phyloP scores from a whole-genome alignment of 30 jellyfish, hydroid and myxozoan genomes.

The Cassiopea andromeda region DNA sequence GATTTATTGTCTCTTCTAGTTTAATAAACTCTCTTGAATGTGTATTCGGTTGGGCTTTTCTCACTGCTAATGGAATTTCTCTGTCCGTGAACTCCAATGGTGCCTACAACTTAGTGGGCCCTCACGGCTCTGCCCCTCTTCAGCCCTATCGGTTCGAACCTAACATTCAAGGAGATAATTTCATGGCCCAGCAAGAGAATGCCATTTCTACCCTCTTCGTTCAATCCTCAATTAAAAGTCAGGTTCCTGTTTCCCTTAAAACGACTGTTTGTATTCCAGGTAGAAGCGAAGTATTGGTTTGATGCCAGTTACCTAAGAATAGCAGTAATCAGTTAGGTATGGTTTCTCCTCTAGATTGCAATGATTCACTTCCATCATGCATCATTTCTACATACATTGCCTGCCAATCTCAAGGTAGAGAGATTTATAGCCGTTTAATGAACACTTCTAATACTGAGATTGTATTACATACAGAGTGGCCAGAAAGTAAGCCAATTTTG shows the following conservation, averaged over 20 bases:
- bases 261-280: slow-evolving; percentile 26
- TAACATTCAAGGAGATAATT: not conserved
- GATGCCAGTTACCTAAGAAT: slow-evolving; percentile 20
- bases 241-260: not conserved
- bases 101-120: not conserved
- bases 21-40: slow-evolving; percentile 5
- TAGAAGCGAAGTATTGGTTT: slow-evolving; percentile 17
- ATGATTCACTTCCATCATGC: not conserved
- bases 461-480: slow-evolving; percentile 42
- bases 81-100: not conserved
- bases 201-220: slow-evolving; percentile 14
- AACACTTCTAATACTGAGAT: slow-evolving; percentile 48
- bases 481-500: slow-evolving; percentile 10
- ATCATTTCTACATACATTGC: slow-evolving; percentile 36
- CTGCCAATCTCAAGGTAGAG: slow-evolving; percentile 30
- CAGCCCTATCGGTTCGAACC: not conserved
- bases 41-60: slow-evolving; percentile 37
- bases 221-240: not conserved
- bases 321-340: slow-evolving; percentile 41
- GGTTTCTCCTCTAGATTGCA: slow-evolving; percentile 9
- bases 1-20: slow-evolving; percentile 3
- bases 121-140: not conserved
- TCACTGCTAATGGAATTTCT: slow-evolving; percentile 18
- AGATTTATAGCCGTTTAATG: slow-evolving; percentile 19
- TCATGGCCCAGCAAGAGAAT: not conserved